phyloP scores from a whole-genome alignment of 2,113 vertebrate species.

The Harpagus bidentatus region DNA sequence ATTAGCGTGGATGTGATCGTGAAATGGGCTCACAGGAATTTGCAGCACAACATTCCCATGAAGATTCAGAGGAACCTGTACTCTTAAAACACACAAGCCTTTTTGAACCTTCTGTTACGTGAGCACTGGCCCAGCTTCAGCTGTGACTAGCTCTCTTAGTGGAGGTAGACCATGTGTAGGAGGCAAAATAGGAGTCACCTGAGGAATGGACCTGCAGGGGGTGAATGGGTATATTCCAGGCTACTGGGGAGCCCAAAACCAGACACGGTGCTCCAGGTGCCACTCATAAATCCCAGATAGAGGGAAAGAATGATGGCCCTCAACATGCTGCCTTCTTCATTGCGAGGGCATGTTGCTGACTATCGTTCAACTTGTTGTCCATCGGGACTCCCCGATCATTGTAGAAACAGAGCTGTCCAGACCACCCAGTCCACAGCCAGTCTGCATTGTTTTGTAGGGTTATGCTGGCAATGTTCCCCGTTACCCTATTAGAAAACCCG shows the following conservation, averaged over 20 bases:
- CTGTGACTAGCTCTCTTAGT: neutral
- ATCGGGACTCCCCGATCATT: accelerated
- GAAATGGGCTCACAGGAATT: neutral
- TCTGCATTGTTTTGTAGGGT: neutral
- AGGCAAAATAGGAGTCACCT: neutral
- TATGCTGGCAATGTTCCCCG: neutral
- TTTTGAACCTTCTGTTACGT: neutral
- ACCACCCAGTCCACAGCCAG: neutral
- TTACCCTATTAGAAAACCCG: neutral
- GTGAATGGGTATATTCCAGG: neutral
- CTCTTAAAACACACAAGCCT: neutral
- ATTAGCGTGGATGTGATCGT: neutral
- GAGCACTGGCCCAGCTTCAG: neutral
- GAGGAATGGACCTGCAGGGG: neutral
- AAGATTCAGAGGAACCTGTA: neutral
- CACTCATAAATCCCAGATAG: neutral
- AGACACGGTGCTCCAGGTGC: neutral
- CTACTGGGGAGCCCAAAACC: neutral
- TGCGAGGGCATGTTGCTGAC: neutral
- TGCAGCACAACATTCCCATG: neutral
- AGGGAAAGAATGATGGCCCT: neutral
- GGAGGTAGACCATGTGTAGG: neutral
- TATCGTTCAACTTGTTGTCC: neutral
- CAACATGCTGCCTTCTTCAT: neutral
- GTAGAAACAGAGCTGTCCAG: neutral